Conservation (phyloP, 2,113 vertebrate genomes). For the Odontophorus gujanensis region DNA sequence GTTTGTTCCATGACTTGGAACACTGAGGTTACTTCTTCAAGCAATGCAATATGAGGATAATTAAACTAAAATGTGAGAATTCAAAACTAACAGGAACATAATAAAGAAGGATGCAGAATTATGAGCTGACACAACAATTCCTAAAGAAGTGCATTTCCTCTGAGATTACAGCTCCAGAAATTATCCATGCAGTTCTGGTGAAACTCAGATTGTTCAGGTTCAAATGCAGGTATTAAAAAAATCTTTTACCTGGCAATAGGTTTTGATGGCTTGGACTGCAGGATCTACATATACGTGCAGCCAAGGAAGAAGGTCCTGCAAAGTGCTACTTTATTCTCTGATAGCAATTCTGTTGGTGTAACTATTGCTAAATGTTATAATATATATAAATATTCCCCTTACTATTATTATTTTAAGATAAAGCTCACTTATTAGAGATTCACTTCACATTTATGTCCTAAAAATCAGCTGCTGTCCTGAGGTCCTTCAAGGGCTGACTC, state of each 20-base stretch:
- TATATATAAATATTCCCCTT: too few relatives aligned
- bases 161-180: not conserved
- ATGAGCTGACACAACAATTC: not conserved
- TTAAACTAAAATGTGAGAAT: not conserved
- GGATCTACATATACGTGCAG: accelerated
- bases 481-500: not conserved
- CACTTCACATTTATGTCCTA: not conserved
- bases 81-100: not conserved
- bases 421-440: not conserved
- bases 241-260: not conserved
- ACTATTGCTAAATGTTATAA: not conserved
- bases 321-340: not conserved
- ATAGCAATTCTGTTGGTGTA: not conserved
- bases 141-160: accelerated
- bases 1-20: not conserved
- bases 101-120: not conserved
- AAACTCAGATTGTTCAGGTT: not conserved
- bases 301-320: not conserved
- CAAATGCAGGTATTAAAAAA: not conserved
- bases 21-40: not conserved
- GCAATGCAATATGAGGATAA: accelerated
- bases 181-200: not conserved
- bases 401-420: not conserved
- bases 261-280: not conserved
- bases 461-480: not conserved